These are phyloP conservation scores for Enteromius unitaeniatus DNA, from an alignment of 2,797 vertebrate species.

Conservation along the genomic window DNA sequence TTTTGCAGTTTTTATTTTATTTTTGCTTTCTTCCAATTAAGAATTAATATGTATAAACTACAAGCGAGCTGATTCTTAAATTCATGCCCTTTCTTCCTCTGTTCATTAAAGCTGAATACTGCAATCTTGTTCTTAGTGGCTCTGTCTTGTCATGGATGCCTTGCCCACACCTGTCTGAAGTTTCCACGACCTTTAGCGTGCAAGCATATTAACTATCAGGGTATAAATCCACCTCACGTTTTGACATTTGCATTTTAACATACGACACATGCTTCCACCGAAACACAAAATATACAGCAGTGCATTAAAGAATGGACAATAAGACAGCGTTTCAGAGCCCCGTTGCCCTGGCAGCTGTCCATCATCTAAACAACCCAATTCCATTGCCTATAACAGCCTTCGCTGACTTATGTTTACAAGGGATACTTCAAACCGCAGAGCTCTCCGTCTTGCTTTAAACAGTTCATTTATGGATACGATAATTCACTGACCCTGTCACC, in stretches of 20 bases:
- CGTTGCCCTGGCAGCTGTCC: conserved; percentile 57
- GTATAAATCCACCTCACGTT: conserved; percentile 6
- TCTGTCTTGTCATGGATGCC: background rate
- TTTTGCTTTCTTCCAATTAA: background rate
- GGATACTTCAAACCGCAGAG: conserved; percentile 34
- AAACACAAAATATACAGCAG: background rate
- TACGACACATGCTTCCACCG: background rate
- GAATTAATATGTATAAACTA: background rate
- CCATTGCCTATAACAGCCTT: conserved; percentile 50
- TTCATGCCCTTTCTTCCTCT: background rate
- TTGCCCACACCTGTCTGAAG: conserved; percentile 6
- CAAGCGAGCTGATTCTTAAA: background rate
- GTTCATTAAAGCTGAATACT: background rate
- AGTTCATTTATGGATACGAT: conserved; percentile 53
- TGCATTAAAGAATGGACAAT: conserved; percentile 28
- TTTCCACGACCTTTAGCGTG: conserved; percentile 20
- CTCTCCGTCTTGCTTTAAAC: conserved; percentile 55
- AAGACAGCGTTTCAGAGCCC: conserved; percentile 8
- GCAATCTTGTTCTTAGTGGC: background rate
- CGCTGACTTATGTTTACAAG: conserved; percentile 57
- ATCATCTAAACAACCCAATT: conserved; percentile 60
- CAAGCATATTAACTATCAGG: conserved; percentile 2
- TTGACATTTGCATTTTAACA: background rate
- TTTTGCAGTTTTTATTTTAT: background rate
- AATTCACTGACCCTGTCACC: conserved; percentile 56